A percentile compares a stretch with the other conserved stretches of the same genome.
Evolutionary conservation across 1,140 invertebrate genomes (phyloP).

Genomic region (Drosophila malerkotliana): DNA sequence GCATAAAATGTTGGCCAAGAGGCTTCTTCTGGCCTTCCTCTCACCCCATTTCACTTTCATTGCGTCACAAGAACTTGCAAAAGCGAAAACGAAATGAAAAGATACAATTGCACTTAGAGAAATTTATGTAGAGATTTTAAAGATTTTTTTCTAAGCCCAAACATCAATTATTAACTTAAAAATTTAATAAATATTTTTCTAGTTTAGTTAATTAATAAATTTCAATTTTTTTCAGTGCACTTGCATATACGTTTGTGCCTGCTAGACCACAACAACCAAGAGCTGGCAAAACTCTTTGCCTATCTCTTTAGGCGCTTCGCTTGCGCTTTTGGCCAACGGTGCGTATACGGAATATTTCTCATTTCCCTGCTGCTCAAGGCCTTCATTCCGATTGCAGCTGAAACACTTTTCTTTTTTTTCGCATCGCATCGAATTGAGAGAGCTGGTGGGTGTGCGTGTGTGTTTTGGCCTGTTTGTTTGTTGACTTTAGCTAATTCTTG

Average conservation of each 20-base stretch:
- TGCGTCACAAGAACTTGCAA: slow-evolving; percentile 51
- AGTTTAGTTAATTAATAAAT: too few relatives aligned
- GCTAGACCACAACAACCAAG: slow-evolving; percentile 41
- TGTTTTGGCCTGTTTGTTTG: slow-evolving; percentile 34
- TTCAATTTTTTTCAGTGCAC: slow-evolving; percentile 9
- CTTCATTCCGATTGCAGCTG: slow-evolving; percentile 52
- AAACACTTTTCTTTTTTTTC: slow-evolving; percentile 27
- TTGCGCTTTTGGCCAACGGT: slow-evolving; percentile 68
- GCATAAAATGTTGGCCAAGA: slow-evolving; percentile 59
- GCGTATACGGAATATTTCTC: slow-evolving; percentile 68
- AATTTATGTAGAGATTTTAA: not conserved
- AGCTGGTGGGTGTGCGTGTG: slow-evolving; percentile 2
- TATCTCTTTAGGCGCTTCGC: slow-evolving; percentile 55
- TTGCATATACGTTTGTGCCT: slow-evolving; percentile 8
- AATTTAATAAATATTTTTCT: too few relatives aligned
- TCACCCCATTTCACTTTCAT: slow-evolving; percentile 44
- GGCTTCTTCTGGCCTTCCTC: slow-evolving; percentile 13
- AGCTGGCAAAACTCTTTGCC: slow-evolving; percentile 27
- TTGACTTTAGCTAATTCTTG: slow-evolving; percentile 66
- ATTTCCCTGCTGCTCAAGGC: slow-evolving; percentile 48
- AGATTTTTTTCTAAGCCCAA: not conserved
- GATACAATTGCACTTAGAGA: slow-evolving; percentile 2
- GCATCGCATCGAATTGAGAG: not conserved
- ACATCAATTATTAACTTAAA: not conserved
- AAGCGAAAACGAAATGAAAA: slow-evolving; percentile 28